Evolutionary conservation across 2,888 invertebrate genomes (phyloP).

Genomic region (Nezara viridula): DNA sequence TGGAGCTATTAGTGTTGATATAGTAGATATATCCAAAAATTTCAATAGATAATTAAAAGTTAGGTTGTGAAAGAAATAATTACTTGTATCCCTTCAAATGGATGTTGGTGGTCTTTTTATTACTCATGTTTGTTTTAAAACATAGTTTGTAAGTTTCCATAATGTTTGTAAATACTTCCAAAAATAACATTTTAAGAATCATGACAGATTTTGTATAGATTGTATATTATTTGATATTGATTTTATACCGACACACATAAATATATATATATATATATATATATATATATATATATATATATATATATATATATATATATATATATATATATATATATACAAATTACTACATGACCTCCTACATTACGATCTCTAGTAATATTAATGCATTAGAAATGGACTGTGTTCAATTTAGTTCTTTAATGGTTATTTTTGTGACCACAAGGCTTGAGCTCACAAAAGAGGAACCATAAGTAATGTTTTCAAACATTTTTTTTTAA

Average conservation of each 20-base stretch:
- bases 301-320: not conserved
- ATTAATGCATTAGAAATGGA: slow-evolving; percentile 55
- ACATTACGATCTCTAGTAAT: slow-evolving; percentile 56
- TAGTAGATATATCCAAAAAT: slow-evolving; percentile 5
- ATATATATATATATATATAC: not conserved
- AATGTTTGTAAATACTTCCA: slow-evolving; percentile 55
- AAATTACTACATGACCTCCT: slow-evolving; percentile 39
- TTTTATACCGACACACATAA: not conserved
- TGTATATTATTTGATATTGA: slow-evolving; percentile 51
- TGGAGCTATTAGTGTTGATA: not conserved
- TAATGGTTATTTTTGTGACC: slow-evolving; percentile 49
- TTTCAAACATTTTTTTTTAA: slow-evolving; percentile 41
- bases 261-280: too few relatives aligned
- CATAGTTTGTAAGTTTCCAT: slow-evolving; percentile 52
- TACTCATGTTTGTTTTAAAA: slow-evolving; percentile 46
- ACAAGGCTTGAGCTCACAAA: slow-evolving; percentile 56
- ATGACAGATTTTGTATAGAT: slow-evolving; percentile 49
- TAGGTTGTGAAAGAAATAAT: slow-evolving; percentile 18
- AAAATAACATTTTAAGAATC: slow-evolving; percentile 47
- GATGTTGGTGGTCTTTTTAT: slow-evolving; percentile 28
- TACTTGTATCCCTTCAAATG: not conserved
- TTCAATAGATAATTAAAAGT: not conserved
- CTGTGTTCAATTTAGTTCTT: slow-evolving; percentile 49
- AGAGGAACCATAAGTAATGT: slow-evolving; percentile 19
- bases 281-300: too few relatives aligned